phyloP scores from a whole-genome alignment of 2,113 vertebrate species.

The Geothlypis trichas region DNA sequence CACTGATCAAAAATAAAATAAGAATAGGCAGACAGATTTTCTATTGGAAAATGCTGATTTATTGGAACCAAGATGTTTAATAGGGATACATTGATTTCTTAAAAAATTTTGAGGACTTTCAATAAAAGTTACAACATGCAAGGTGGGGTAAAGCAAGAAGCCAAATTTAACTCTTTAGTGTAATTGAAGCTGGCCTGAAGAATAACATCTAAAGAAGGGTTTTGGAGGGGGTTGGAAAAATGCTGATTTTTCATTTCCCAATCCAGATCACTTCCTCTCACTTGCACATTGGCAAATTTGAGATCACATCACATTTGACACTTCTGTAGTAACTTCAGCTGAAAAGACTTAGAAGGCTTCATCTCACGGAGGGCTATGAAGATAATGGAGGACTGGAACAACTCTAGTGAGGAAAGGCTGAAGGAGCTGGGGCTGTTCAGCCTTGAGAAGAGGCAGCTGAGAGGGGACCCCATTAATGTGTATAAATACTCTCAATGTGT shows the following conservation, averaged over 20 bases:
- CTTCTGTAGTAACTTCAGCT: not conserved
- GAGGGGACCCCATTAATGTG: not conserved
- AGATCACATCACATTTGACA: not conserved
- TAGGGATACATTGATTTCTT: conserved; percentile 29
- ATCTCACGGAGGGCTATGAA: rapidly evolving
- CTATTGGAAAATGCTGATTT: conserved; percentile 62
- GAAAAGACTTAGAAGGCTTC: not conserved
- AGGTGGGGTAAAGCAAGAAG: not conserved
- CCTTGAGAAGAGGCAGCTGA: rapidly evolving
- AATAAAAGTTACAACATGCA: not conserved
- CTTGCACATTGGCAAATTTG: not conserved
- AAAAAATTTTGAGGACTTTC: not conserved
- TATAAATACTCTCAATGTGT: not conserved
- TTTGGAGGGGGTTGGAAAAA: not conserved
- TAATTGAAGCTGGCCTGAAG: not conserved
- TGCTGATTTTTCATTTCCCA: not conserved
- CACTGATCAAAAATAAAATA: conserved; percentile 55
- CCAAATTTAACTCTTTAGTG: not conserved
- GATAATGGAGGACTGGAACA: rapidly evolving
- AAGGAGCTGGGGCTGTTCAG: not conserved
- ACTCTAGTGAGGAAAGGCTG: not conserved
- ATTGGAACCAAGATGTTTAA: conserved; percentile 35
- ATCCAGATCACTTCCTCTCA: not conserved
- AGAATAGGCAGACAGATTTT: conserved; percentile 55
- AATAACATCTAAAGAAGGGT: not conserved